A percentile compares a stretch with the other conserved stretches of the same genome.
Conservation (phyloP, 64 coral and sea anemone genomes). For the Acropora tenuis region DNA sequence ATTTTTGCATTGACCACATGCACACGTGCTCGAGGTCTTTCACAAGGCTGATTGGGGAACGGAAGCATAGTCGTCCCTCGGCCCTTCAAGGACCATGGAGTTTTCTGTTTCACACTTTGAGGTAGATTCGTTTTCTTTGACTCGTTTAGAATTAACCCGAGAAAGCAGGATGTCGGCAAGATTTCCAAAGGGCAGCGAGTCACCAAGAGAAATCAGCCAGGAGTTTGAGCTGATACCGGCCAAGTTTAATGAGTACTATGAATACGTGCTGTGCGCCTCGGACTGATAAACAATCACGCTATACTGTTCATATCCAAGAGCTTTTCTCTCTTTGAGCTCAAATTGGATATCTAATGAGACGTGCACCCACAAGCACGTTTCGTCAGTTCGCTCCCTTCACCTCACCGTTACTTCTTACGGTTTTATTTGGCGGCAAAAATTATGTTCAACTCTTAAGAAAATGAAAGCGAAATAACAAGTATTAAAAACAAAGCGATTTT, state of each 20-base stretch:
- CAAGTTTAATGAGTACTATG: constrained; percentile 60
- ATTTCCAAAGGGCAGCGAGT: not conserved
- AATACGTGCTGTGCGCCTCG: constrained; percentile 46
- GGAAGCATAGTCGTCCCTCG: too few relatives aligned
- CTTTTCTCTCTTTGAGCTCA: not conserved
- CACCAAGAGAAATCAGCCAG: not conserved
- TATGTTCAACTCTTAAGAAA: too few relatives aligned
- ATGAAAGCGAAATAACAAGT: too few relatives aligned
- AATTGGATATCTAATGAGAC: too few relatives aligned
- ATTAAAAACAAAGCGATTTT: too few relatives aligned
- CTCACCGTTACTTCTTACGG: too few relatives aligned
- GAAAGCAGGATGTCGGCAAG: not conserved
- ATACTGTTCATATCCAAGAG: not conserved
- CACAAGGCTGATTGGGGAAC: too few relatives aligned
- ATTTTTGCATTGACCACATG: too few relatives aligned
- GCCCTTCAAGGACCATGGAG: not conserved
- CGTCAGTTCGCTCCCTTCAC: too few relatives aligned
- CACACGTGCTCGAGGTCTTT: too few relatives aligned
- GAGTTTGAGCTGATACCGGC: constrained; percentile 59
- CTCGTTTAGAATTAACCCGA: constrained; percentile 1
- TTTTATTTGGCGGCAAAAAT: too few relatives aligned
- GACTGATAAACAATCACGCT: not conserved
- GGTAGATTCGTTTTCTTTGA: not conserved
- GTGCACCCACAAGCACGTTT: too few relatives aligned
- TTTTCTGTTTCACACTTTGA: not conserved